Conservation (phyloP, 2,797 vertebrate species). For the Syngnathus acus region DNA sequence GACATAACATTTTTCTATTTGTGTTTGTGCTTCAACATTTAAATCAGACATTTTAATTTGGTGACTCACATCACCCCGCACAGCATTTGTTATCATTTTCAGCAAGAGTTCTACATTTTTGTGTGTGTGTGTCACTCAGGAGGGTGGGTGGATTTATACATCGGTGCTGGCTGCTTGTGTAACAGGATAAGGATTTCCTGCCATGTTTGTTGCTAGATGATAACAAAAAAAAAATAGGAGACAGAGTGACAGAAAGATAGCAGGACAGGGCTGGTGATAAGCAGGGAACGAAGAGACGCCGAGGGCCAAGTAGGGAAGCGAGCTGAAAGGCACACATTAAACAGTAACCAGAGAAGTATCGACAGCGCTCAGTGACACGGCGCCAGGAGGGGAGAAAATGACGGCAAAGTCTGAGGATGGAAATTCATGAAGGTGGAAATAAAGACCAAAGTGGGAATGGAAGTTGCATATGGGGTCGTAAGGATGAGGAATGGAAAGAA, state of each 20-base stretch:
- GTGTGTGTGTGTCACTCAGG: constrained; percentile 8
- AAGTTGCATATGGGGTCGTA: background rate
- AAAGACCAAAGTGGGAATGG: background rate
- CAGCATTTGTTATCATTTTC: background rate
- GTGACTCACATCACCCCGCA: background rate
- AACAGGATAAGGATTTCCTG: constrained; percentile 52
- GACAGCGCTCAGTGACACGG: constrained; percentile 8
- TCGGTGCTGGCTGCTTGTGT: constrained; percentile 27
- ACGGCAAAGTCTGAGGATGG: background rate
- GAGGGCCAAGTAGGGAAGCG: constrained; percentile 18
- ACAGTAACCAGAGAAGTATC: constrained; percentile 21
- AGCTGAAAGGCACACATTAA: constrained; percentile 42
- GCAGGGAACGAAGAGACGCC: constrained; percentile 20
- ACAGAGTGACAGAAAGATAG: constrained; percentile 24
- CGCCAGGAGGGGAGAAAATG: background rate
- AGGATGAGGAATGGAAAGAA: background rate
- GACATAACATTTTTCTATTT: background rate
- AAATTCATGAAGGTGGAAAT: background rate
- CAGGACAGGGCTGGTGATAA: constrained; percentile 22
- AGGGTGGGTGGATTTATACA: constrained; percentile 16
- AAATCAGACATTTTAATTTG: background rate
- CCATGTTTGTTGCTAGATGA: constrained; percentile 45
- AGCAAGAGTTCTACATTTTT: background rate
- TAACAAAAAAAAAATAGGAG: constrained; percentile 12
- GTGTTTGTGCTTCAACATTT: background rate